These are phyloP conservation scores for Melanogrammus aeglefinus DNA, from an alignment of 2,797 vertebrate genomes.

Conservation along the genomic window DNA sequence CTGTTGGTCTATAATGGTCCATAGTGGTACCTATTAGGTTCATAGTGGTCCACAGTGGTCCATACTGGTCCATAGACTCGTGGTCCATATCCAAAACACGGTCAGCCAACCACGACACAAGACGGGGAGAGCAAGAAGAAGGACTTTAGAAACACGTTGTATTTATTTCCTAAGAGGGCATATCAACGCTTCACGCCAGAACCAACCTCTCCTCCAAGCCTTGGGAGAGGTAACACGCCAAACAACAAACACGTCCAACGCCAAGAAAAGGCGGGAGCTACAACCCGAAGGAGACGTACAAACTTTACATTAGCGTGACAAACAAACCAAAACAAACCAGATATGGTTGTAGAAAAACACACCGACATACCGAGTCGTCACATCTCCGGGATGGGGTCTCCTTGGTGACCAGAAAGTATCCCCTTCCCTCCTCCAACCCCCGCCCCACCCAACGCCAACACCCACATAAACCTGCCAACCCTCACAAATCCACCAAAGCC, in stretches of 20 bases:
- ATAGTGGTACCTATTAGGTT: too few species aligned
- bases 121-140: background rate
- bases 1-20: too few species aligned
- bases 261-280: background rate
- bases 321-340: background rate
- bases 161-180: background rate
- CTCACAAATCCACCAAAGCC: conserved; percentile 52
- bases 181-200: too few species aligned
- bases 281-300: background rate
- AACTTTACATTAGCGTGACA: background rate
- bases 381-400: background rate
- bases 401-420: background rate
- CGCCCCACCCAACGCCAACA: conserved; percentile 44
- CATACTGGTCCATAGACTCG: too few species aligned
- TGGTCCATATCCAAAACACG: background rate
- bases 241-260: too few species aligned
- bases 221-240: too few species aligned
- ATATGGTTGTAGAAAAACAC: background rate
- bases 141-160: background rate
- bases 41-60: too few species aligned
- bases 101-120: background rate
- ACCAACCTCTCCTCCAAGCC: too few species aligned
- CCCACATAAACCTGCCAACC: conserved; percentile 62
- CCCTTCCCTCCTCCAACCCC: too few species aligned
- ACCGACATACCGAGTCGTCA: background rate